Conservation (phyloP, 1,140 invertebrate genomes). For the Stegodyphus mimosarum region DNA sequence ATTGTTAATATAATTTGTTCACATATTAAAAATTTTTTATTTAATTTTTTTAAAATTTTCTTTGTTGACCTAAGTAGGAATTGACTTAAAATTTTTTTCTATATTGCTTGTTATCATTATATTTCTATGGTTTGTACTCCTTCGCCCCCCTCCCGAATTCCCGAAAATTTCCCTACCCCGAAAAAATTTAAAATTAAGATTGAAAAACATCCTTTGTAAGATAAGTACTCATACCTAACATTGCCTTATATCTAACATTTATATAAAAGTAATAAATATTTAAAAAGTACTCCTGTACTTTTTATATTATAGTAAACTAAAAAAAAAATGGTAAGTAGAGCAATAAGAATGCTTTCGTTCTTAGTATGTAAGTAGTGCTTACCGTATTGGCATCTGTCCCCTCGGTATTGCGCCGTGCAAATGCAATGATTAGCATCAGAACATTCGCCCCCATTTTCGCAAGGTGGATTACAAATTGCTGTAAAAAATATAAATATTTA, state of each 20-base stretch:
- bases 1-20: no score
- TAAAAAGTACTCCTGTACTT: background rate
- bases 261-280: background rate
- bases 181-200: no score
- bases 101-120: no score
- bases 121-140: no score
- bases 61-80: no score
- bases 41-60: no score
- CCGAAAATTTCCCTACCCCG: no score
- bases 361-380: conserved; percentile 67
- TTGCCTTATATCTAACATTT: background rate
- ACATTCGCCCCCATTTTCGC: conserved; percentile 81
- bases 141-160: no score
- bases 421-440: conserved; percentile 79
- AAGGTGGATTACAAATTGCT: conserved; percentile 80
- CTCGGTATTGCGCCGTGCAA: conserved; percentile 78
- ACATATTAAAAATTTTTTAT: no score
- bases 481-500: conserved; percentile 10
- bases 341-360: no score
- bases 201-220: background rate
- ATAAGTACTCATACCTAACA: background rate
- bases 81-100: no score
- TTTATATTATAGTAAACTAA: background rate
- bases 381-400: conserved; percentile 82
- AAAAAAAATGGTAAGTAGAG: background rate